Conservation (phyloP, 2,888 invertebrate species). For the Gastracanthus pulcherrimus region DNA sequence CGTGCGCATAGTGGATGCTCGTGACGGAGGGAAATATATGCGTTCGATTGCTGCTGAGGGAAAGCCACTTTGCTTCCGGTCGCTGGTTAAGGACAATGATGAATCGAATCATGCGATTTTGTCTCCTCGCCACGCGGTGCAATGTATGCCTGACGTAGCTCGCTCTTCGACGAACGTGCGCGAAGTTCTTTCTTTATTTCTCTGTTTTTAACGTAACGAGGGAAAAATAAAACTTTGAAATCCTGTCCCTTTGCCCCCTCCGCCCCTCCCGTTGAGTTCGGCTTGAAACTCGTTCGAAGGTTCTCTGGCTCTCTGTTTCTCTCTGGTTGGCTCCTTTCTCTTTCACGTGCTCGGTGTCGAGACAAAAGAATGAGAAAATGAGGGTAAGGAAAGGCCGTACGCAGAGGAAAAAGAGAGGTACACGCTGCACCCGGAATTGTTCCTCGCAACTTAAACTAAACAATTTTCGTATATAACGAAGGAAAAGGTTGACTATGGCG, state of each 20-base stretch:
- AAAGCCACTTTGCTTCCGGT: too few relatives aligned
- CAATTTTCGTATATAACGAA: constrained; percentile 29
- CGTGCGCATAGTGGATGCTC: not conserved
- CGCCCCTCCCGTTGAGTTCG: too few relatives aligned
- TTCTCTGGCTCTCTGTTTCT: constrained; percentile 14
- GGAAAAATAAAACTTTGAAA: constrained; percentile 22
- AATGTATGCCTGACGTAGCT: not conserved
- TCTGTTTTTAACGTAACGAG: constrained; percentile 17
- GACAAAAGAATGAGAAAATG: constrained; percentile 31
- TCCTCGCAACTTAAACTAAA: constrained; percentile 34
- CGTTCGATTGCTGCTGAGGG: not conserved
- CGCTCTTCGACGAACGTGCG: not conserved
- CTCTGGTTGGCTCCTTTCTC: not conserved
- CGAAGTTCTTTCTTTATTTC: too few relatives aligned
- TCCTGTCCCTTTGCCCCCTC: not conserved
- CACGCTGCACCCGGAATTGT: not conserved
- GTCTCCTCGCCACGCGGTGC: not conserved
- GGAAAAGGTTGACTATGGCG: constrained; percentile 18
- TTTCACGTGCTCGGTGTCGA: not conserved
- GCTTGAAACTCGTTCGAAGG: too few relatives aligned
- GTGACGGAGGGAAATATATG: not conserved
- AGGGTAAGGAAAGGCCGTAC: not conserved
- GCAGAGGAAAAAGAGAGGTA: not conserved
- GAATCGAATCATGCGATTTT: constrained; percentile 34
- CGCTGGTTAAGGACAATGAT: constrained; percentile 35